Conservation (phyloP, 2,797 vertebrate species). For the Psittacula derbiana region DNA sequence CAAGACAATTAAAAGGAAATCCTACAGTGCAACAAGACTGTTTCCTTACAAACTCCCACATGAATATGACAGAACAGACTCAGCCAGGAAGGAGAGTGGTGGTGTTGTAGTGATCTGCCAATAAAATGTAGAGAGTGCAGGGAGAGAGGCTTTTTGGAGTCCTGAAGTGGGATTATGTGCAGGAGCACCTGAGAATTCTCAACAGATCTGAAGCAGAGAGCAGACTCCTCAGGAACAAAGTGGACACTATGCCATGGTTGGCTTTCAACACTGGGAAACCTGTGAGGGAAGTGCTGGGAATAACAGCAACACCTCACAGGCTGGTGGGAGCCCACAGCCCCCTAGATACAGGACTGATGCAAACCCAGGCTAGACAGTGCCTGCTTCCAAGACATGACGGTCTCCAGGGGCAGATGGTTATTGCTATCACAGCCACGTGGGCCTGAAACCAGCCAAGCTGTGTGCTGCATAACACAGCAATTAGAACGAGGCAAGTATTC, state of each 20-base stretch:
- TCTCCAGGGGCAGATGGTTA: slow-evolving; percentile 61
- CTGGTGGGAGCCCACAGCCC: not conserved
- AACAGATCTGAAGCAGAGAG: not conserved
- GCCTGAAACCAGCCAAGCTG: slow-evolving; percentile 50
- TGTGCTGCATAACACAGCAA: slow-evolving; percentile 36
- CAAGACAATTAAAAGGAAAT: not conserved
- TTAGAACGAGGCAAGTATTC: slow-evolving; percentile 42
- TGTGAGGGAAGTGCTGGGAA: not conserved
- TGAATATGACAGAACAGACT: not conserved
- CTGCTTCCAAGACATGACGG: slow-evolving; percentile 14
- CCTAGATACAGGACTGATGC: not conserved
- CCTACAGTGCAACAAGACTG: not conserved
- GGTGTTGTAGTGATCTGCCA: not conserved
- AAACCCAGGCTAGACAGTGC: slow-evolving; percentile 21
- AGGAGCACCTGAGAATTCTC: not conserved
- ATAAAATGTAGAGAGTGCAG: not conserved
- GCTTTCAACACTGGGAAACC: not conserved
- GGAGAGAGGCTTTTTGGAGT: not conserved
- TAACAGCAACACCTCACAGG: not conserved
- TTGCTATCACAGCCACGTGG: slow-evolving; percentile 40
- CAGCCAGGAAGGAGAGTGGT: not conserved
- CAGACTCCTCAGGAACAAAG: not conserved
- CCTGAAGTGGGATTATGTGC: not conserved
- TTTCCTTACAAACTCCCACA: slow-evolving; percentile 38
- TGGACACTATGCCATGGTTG: not conserved